Conservation (phyloP, 2,888 invertebrate genomes). For the Augochlorella aurata region DNA sequence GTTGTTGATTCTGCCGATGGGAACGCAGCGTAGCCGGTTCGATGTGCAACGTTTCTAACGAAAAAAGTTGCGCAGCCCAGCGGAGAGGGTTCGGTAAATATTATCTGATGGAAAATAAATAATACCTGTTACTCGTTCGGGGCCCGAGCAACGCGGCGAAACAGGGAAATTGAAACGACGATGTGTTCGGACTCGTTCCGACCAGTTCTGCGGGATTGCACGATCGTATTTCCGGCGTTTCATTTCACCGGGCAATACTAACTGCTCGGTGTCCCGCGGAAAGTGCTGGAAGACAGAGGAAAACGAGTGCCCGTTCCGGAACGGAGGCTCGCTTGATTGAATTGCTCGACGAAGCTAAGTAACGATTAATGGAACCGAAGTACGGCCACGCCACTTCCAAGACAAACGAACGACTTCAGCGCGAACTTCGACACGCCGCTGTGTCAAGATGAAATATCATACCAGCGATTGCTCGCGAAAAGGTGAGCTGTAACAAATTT, state of each 20-base stretch:
- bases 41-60: background rate
- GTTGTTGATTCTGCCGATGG: background rate
- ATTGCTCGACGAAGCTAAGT: conserved; percentile 44
- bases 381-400: conserved; percentile 9
- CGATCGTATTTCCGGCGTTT: conserved; percentile 28
- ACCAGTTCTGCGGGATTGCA: background rate
- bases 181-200: background rate
- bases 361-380: conserved; percentile 42
- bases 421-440: conserved; percentile 15
- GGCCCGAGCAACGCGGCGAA: background rate
- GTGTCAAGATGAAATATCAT: conserved; percentile 14
- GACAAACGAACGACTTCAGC: conserved; percentile 34
- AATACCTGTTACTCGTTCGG: conserved; percentile 26
- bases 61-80: background rate
- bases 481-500: background rate
- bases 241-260: conserved; percentile 16
- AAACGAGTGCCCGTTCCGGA: conserved; percentile 16
- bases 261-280: conserved; percentile 5
- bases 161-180: conserved; percentile 18
- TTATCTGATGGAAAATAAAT: background rate
- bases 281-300: conserved; percentile 37
- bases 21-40: background rate
- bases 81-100: background rate
- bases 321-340: conserved; percentile 50
- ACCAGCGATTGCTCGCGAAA: background rate